Percentiles rank a stretch among this genome's conserved stretches.
These are phyloP conservation scores for Tenthredo mesomela DNA, from an alignment of 2,888 invertebrate species.

Conservation along the genomic window DNA sequence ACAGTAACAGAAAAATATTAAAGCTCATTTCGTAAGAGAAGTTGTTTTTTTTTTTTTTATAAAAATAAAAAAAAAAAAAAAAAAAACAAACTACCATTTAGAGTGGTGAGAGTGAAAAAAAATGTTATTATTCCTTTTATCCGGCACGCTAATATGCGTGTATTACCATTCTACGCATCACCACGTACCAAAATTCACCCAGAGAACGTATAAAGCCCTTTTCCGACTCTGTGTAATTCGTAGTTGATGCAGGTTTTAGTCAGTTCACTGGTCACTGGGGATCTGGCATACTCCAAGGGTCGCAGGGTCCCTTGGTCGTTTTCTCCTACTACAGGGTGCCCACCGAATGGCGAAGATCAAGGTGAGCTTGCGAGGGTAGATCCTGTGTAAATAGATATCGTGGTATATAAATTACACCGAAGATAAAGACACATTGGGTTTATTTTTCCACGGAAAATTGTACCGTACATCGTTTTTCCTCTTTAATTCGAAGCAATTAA, in stretches of 20 bases:
- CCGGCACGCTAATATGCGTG: not conserved
- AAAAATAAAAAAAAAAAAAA: too few species aligned
- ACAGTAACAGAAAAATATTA: too few species aligned
- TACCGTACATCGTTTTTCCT: not conserved
- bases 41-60: too few species aligned
- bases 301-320: not conserved
- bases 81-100: too few species aligned
- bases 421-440: not conserved
- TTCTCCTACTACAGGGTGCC: not conserved
- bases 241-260: constrained; percentile 43
- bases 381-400: not conserved
- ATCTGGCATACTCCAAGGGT: constrained; percentile 10
- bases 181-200: not conserved
- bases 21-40: too few species aligned
- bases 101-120: too few species aligned
- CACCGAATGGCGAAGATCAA: constrained; percentile 18
- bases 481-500: too few species aligned
- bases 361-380: not conserved
- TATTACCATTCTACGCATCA: not conserved
- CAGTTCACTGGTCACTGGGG: constrained; percentile 20
- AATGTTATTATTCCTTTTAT: too few species aligned
- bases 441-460: not conserved
- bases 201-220: not conserved
- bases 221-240: constrained; percentile 34
- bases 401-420: not conserved